These are phyloP conservation scores for Sciurus vulgaris DNA, from an alignment of 2,797 vertebrate genomes.

Conservation along the genomic window DNA sequence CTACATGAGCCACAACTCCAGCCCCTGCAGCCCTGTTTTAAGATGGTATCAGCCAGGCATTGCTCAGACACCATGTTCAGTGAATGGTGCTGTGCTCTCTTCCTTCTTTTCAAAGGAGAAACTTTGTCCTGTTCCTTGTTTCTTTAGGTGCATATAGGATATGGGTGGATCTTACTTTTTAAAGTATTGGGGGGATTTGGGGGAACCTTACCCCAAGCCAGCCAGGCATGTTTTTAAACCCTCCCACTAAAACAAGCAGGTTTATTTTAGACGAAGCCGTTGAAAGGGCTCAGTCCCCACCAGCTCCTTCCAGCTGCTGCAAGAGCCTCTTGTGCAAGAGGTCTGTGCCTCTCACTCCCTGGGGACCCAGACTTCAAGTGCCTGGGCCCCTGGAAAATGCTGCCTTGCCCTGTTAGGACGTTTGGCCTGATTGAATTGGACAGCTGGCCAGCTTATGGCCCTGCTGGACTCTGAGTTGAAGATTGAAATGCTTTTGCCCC, in stretches of 20 bases:
- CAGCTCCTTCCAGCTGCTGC: background rate
- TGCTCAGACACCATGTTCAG: no score
- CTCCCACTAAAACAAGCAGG: background rate
- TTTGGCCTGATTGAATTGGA: slow-evolving; percentile 82
- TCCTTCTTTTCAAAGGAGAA: background rate
- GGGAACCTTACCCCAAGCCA: background rate
- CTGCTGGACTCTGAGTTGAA: slow-evolving; percentile 76
- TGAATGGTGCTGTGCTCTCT: background rate
- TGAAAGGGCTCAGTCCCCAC: background rate
- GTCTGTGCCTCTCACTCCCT: background rate
- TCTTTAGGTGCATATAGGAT: background rate
- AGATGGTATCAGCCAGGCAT: background rate
- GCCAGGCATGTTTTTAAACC: background rate
- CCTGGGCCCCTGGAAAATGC: slow-evolving; percentile 76
- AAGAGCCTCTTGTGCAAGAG: background rate
- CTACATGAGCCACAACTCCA: no score
- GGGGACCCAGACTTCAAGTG: background rate
- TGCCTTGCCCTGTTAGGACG: slow-evolving; percentile 76
- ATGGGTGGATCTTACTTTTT: background rate
- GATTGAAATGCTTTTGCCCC: slow-evolving; percentile 81
- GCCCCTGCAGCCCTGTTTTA: background rate
- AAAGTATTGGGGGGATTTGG: background rate
- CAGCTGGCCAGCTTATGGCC: slow-evolving; percentile 80
- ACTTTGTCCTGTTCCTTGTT: background rate
- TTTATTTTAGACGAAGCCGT: slow-evolving; percentile 12